Evolutionary conservation across 2,113 vertebrate species (phyloP).

Genomic region (Rafetus swinhoei): DNA sequence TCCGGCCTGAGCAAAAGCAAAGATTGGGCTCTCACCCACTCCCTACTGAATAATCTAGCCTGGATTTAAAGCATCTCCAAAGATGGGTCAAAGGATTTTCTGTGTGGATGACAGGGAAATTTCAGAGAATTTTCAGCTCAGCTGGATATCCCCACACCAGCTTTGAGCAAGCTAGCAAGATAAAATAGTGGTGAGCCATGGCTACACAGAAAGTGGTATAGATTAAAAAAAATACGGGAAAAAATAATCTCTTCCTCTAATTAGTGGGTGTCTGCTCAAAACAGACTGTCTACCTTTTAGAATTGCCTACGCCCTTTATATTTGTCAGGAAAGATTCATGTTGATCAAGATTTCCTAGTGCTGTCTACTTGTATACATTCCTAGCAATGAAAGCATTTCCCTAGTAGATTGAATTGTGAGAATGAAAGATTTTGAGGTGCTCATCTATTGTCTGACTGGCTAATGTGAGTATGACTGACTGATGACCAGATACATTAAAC

Average conservation of each 20-base stretch:
- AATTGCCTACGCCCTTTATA: not conserved
- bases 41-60: too few relatives aligned
- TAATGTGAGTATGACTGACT: not conserved
- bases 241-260: not conserved
- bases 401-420: not conserved
- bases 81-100: too few relatives aligned
- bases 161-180: too few relatives aligned
- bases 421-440: not conserved
- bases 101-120: too few relatives aligned
- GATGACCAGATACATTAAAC: not conserved
- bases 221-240: too few relatives aligned
- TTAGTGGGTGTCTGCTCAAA: not conserved
- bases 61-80: too few relatives aligned
- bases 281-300: not conserved
- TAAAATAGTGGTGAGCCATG: too few relatives aligned
- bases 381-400: not conserved
- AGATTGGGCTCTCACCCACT: too few relatives aligned
- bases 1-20: too few relatives aligned
- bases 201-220: too few relatives aligned
- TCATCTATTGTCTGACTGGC: not conserved
- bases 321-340: not conserved
- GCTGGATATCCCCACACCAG: too few relatives aligned
- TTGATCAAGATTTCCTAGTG: not conserved
- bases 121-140: too few relatives aligned
- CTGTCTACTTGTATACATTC: not conserved